Evolutionary conservation across 2,113 vertebrate genomes (phyloP).

Genomic region (Corythornis madagascariensis): DNA sequence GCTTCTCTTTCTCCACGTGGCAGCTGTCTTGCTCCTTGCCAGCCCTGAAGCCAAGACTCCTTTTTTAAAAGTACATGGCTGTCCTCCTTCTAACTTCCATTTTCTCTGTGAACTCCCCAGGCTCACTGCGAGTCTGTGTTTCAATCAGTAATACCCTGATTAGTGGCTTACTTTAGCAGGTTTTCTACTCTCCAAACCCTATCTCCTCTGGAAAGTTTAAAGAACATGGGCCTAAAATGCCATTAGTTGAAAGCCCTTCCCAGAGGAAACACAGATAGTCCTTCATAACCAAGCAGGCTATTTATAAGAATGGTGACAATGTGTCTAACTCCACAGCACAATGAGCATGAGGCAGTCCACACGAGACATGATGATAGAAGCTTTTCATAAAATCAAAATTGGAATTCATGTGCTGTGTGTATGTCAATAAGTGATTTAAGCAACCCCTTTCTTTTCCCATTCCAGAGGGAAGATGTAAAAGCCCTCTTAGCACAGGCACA

Average conservation of each 20-base stretch:
- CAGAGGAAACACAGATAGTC: neutral
- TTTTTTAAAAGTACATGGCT: neutral
- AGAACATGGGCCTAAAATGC: slow-evolving; percentile 2
- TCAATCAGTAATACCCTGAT: neutral
- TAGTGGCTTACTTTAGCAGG: neutral
- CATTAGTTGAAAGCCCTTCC: slow-evolving; percentile 5
- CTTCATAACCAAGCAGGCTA: slow-evolving; percentile 41
- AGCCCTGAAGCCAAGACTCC: neutral
- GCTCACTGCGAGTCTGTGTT: neutral
- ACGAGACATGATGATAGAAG: neutral
- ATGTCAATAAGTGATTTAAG: neutral
- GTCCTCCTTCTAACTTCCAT: neutral
- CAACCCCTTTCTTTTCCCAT: neutral
- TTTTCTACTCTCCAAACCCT: neutral
- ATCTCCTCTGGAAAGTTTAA: neutral
- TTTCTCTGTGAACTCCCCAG: neutral
- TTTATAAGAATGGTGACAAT: slow-evolving; percentile 54
- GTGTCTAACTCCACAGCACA: slow-evolving; percentile 26
- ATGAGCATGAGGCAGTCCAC: slow-evolving; percentile 12
- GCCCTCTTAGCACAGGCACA: neutral
- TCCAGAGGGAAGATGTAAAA: neutral
- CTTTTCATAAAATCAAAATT: slow-evolving; percentile 37
- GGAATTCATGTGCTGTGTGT: neutral
- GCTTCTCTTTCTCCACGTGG: neutral
- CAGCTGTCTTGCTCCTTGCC: neutral